phyloP scores from a whole-genome alignment of 2,113 vertebrate genomes.

The Mobula hypostoma region DNA sequence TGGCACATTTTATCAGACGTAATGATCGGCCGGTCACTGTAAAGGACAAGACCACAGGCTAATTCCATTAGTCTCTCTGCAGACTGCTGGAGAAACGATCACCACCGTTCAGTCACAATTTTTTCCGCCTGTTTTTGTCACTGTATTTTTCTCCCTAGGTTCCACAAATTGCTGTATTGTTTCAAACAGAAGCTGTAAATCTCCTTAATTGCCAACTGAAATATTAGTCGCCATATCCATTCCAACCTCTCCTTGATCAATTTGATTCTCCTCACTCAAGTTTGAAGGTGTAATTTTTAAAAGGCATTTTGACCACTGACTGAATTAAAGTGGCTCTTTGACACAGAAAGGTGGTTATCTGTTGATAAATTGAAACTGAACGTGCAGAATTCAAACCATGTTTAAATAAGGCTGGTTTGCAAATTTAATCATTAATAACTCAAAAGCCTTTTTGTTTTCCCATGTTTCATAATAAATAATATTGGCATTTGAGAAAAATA shows the following conservation, averaged over 20 bases:
- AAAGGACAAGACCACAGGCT: constrained; percentile 13
- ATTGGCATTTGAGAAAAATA: neutral
- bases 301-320: neutral
- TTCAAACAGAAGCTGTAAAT: constrained; percentile 10
- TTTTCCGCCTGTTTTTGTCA: neutral
- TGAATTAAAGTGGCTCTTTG: neutral
- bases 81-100: neutral
- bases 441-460: constrained; percentile 14
- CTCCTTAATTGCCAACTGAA: neutral
- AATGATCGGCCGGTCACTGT: neutral
- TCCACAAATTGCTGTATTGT: neutral
- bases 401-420: neutral
- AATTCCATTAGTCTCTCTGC: constrained; percentile 18
- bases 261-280: neutral
- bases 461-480: constrained; percentile 17
- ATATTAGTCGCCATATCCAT: neutral
- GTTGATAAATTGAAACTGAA: neutral
- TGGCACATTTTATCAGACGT: neutral
- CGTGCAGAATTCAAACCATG: neutral
- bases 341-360: neutral
- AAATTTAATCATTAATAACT: constrained; percentile 13
- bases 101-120: neutral
- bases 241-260: neutral
- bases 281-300: neutral
- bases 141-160: no score